A percentile compares a stretch with the other conserved stretches of the same genome.
Evolutionary conservation across 2,797 vertebrate species (phyloP).

Genomic region (Darevskia nairensis): DNA sequence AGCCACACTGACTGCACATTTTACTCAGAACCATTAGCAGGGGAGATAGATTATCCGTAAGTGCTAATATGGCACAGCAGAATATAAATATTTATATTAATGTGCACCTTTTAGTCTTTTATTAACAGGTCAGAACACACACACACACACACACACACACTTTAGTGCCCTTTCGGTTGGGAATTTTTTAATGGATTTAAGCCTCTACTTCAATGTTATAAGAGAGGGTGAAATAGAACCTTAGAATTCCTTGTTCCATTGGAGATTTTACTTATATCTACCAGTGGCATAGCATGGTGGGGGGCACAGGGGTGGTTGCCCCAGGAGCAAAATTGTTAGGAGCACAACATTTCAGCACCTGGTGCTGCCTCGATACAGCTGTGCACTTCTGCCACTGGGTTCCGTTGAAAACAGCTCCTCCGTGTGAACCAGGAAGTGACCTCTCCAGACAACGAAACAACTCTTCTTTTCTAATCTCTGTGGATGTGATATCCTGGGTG

Average conservation of each 20-base stretch:
- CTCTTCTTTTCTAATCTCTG: no score
- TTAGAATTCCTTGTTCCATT: background rate
- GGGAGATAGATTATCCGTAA: slow-evolving; percentile 69
- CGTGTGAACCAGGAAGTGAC: no score
- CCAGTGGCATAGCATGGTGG: no score
- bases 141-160: background rate
- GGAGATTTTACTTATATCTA: background rate
- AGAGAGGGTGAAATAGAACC: background rate
- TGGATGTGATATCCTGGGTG: no score
- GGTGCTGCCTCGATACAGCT: no score
- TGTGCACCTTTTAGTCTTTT: slow-evolving; percentile 42
- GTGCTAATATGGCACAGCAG: slow-evolving; percentile 53
- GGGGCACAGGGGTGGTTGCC: no score
- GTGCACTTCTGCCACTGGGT: no score
- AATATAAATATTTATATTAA: slow-evolving; percentile 69
- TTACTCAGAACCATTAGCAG: slow-evolving; percentile 66
- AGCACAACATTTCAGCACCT: no score
- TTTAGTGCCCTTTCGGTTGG: slow-evolving; percentile 35
- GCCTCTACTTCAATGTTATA: background rate
- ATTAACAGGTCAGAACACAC: no score
- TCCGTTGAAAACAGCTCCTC: no score
- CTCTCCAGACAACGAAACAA: no score
- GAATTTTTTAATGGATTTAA: slow-evolving; percentile 47
- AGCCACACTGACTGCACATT: slow-evolving; percentile 62
- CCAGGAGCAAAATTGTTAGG: no score